Percentiles rank a stretch among this genome's conserved stretches.
These are phyloP conservation scores for Cephalopachus bancanus DNA, from an alignment of 2,797 vertebrate species.

Conservation along the genomic window DNA sequence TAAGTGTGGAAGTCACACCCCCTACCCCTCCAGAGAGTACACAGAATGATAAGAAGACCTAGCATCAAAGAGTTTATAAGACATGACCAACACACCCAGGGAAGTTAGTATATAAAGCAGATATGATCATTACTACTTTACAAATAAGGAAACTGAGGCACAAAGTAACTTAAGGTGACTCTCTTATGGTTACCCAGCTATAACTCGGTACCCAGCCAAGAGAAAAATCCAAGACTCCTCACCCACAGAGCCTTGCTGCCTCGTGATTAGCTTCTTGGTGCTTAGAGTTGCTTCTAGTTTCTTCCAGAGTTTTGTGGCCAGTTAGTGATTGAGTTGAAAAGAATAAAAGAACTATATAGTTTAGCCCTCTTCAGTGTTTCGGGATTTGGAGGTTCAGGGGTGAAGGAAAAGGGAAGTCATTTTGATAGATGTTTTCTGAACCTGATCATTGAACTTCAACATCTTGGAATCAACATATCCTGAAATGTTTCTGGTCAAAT, in stretches of 20 bases:
- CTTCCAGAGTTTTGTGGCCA: constrained; percentile 14
- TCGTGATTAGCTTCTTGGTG: not conserved
- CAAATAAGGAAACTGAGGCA: constrained; percentile 37
- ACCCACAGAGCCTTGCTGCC: not conserved
- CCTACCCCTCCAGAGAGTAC: not conserved
- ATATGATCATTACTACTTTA: not conserved
- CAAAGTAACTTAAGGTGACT: not conserved
- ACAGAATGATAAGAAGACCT: not conserved
- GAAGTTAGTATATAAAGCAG: constrained; percentile 21
- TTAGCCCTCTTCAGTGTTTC: not conserved
- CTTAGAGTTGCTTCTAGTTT: not conserved
- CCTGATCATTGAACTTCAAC: constrained; percentile 71
- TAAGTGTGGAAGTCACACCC: not conserved
- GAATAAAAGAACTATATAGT: not conserved
- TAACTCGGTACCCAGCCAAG: not conserved
- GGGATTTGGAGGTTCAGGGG: not conserved
- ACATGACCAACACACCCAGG: not conserved
- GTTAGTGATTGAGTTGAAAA: not conserved
- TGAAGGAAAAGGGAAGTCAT: not conserved
- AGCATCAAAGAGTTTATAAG: not conserved
- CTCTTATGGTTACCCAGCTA: not conserved
- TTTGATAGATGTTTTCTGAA: constrained; percentile 73
- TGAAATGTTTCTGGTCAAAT: constrained; percentile 70
- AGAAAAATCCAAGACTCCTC: not conserved
- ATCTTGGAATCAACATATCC: constrained; percentile 67